Evolutionary conservation across 2,797 vertebrate species (phyloP), one percentile per base, ranked within the genome.

Genomic region (Callimico goeldii): DNA sequence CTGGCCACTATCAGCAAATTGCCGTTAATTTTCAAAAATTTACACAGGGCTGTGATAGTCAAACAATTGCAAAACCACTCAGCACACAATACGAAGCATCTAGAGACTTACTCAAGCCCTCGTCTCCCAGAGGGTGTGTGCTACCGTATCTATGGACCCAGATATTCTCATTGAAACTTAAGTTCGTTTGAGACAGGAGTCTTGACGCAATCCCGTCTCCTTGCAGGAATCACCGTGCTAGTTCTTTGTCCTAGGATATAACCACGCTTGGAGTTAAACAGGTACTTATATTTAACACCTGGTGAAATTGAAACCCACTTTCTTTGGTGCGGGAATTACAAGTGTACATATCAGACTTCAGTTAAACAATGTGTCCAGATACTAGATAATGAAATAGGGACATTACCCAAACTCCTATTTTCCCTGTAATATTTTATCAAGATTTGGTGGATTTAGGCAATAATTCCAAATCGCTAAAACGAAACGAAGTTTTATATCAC

Each of bases 261-360:
- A n/a, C 2, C 8, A 8, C 19, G 1, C 4, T 15, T 17, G 22
- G 39, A 91, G 82, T 58, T 70, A 24, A 48, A 61, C 8, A 26
- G 26, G 22, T 50, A 30, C 30, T 91, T 81, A 64, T n/a, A 48
- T 48, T 83, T 76, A 88, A 57, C 24, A 52, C 28, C 17, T 46
- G 20, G 41, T 39, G 46, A 81, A 43, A 93, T 28, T 84, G 33
- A 80, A 89, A 73, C 24, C 8, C 9, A 94, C 64, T 96, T 76
- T 41, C 39, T 76, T 91, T 55, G 64, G 46, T 64, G 81, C 82
- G 36, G 33, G 39, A 94, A 57, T 91, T 82, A 1, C 20, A 81
- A 87, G 22, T 57, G 19, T 30, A 41, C 67, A 33, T 43, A 48
- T 39, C 50, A 72, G 70, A 61, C 33, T 70, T 52, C 2, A 4